Conservation (phyloP, 2,888 invertebrate genomes). For the Entomobrya multifasciata region DNA sequence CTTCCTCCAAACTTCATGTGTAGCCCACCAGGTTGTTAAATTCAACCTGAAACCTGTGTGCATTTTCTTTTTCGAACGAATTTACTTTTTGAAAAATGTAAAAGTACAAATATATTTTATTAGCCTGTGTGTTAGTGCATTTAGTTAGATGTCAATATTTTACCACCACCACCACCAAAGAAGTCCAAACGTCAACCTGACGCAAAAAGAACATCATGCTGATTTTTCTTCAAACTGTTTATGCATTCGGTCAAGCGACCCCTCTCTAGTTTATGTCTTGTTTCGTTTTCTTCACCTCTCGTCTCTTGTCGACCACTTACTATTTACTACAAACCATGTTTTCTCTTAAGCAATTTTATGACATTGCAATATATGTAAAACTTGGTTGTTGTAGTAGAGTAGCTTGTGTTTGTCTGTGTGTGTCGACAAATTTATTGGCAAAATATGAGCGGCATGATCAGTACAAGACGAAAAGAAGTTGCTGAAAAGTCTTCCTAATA, state of each 20-base stretch:
- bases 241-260: not conserved
- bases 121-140: too few species aligned
- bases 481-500: slow-evolving; percentile 14
- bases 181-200: not conserved
- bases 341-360: too few species aligned
- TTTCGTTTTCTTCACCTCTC: slow-evolving; percentile 38
- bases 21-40: not conserved
- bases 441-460: not conserved
- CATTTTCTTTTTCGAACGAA: not conserved
- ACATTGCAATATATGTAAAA: too few species aligned
- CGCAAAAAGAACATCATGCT: slow-evolving; percentile 26
- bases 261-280: slow-evolving; percentile 10
- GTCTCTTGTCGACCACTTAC: not conserved
- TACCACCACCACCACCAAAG: slow-evolving; percentile 22
- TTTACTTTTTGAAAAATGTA: not conserved
- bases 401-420: not conserved
- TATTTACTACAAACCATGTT: too few species aligned
- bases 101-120: too few species aligned
- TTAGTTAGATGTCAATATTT: slow-evolving; percentile 37
- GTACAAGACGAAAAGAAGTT: not conserved
- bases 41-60: not conserved
- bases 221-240: slow-evolving; percentile 7
- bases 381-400: too few species aligned
- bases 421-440: slow-evolving; percentile 45
- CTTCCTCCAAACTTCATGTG: not conserved